A percentile compares a stretch with the other conserved stretches of the same genome.
Conservation (phyloP, 2,888 invertebrate genomes). For the Sesia bembeciformis region DNA sequence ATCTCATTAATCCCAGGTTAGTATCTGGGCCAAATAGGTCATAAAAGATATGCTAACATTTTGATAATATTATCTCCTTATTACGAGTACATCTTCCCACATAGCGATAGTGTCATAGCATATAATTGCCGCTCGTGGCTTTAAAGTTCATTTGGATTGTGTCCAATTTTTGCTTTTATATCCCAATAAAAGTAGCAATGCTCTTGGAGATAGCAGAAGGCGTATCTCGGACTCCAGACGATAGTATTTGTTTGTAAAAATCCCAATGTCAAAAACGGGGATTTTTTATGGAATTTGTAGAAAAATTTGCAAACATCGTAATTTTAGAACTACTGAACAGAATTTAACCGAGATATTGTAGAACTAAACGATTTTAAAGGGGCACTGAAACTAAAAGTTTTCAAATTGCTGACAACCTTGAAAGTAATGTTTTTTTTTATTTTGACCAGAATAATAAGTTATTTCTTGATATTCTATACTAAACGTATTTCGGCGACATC, state of each 20-base stretch:
- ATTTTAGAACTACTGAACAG: no score
- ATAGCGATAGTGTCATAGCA: constrained; percentile 39
- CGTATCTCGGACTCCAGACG: neutral
- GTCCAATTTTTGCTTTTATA: constrained; percentile 58
- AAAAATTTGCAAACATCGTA: neutral
- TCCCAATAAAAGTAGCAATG: constrained; percentile 44
- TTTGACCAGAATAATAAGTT: no score
- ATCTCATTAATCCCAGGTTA: no score
- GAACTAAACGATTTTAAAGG: no score
- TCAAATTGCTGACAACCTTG: no score
- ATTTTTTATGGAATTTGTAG: neutral
- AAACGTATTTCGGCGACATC: no score
- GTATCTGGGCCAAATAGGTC: neutral
- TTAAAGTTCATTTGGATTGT: constrained; percentile 66
- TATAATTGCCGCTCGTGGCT: constrained; percentile 46
- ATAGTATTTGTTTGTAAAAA: neutral
- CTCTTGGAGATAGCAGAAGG: neutral
- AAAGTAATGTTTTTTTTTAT: no score
- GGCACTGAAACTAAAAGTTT: no score
- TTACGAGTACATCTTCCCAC: neutral
- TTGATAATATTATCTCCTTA: neutral
- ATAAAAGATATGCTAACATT: neutral
- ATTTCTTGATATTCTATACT: no score
- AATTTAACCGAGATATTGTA: no score
- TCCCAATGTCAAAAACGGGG: no score